Conservation (phyloP, 2,113 vertebrate species). For the Pituophis catenifer region DNA sequence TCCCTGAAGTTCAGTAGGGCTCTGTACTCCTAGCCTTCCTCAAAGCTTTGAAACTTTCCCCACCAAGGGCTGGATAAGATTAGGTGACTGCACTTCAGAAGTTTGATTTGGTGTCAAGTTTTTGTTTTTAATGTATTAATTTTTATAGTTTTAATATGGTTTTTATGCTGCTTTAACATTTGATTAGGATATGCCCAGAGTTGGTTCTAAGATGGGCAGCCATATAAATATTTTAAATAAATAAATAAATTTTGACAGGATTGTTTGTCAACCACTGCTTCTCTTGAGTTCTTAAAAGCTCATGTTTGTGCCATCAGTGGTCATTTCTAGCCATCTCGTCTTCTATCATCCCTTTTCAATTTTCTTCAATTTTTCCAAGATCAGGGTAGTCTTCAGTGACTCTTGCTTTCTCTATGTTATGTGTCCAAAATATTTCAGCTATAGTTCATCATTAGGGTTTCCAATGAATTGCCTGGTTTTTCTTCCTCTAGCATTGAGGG, state of each 20-base stretch:
- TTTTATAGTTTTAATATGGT: neutral
- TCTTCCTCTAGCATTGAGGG: neutral
- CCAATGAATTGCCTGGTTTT: neutral
- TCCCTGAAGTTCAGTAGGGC: neutral
- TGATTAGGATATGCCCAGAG: neutral
- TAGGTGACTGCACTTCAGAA: neutral
- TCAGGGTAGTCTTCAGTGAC: neutral
- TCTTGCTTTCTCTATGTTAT: neutral
- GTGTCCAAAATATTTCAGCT: neutral
- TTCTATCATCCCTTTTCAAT: neutral
- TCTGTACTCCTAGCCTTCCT: neutral
- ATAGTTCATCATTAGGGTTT: neutral
- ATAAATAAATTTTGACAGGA: neutral
- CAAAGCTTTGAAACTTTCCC: neutral
- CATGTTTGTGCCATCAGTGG: neutral
- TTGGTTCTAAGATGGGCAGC: neutral
- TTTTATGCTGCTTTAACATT: neutral
- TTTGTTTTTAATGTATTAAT: neutral
- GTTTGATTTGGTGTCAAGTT: neutral
- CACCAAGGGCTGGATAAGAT: neutral
- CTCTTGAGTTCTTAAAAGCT: neutral
- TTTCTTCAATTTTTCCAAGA: neutral
- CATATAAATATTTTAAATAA: no score
- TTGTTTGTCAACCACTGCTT: neutral
- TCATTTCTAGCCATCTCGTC: neutral